Percentiles rank a stretch among this genome's conserved stretches.
Conservation (phyloP, 2,888 invertebrate species). For the Hirtodrosophila confusa region DNA sequence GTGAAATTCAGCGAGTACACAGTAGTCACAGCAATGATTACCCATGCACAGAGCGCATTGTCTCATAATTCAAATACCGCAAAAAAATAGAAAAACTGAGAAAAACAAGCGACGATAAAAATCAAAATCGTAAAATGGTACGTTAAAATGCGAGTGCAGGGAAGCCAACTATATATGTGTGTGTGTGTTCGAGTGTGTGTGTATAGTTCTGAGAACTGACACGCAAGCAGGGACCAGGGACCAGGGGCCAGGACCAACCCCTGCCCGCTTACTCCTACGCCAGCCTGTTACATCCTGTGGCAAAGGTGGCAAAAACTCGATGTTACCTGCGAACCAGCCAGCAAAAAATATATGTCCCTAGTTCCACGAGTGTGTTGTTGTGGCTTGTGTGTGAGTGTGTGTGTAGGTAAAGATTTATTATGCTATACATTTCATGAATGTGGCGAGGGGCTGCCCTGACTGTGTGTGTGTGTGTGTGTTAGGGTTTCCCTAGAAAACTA, state of each 20-base stretch:
- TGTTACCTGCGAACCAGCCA: conserved; percentile 63
- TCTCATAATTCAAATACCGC: conserved; percentile 70
- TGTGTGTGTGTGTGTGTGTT: conserved; percentile 25
- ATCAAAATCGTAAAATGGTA: conserved; percentile 74
- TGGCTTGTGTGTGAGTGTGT: conserved; percentile 16
- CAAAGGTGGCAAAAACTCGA: conserved; percentile 77
- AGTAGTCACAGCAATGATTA: conserved; percentile 70
- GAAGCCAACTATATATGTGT: conserved; percentile 26
- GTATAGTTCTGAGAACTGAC: conserved; percentile 55
- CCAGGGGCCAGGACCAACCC: conserved; percentile 44
- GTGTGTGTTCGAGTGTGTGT: conserved; percentile 15
- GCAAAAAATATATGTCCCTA: conserved; percentile 60
- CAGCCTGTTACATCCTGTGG: conserved; percentile 73
- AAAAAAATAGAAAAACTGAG: conserved; percentile 43
- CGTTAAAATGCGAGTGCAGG: conserved; percentile 65
- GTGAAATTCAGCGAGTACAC: conserved; percentile 44
- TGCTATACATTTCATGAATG: conserved; percentile 80
- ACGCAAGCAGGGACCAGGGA: conserved; percentile 21
- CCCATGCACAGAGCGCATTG: conserved; percentile 58
- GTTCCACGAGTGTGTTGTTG: conserved; percentile 4
- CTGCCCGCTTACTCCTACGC: conserved; percentile 60
- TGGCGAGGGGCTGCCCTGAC: conserved; percentile 46
- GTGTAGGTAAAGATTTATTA: conserved; percentile 76
- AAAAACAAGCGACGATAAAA: conserved; percentile 57
- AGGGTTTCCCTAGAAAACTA: conserved; percentile 78